Base-by-base conservation (phyloP, 2,113 vertebrate species). In the Dolichotis patagonum region DNA sequence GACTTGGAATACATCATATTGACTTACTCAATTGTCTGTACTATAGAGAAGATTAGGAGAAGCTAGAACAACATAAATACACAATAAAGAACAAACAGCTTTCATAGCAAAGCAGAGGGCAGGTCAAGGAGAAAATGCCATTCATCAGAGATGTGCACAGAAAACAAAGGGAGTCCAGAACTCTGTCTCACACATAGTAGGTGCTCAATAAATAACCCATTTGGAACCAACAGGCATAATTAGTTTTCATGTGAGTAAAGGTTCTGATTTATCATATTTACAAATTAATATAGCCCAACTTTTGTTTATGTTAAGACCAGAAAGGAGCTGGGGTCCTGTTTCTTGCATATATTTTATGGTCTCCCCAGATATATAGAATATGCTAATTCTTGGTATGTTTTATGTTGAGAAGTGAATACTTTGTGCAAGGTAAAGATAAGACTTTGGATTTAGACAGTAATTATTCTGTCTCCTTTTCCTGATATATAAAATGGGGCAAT, bases 1-100 rank as follows among this genome's bases (percentile, higher is more conserved):
- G 92, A 67, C 95, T 96, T 96, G 95, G 85, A 97, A 82, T 81
- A 89, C 93, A 96, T 93, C 24, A 69, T 43, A 77, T 5, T 20
- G 54, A 24, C 56, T 88, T 90, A 77, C 94, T 97, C 69, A 88
- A 91, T 97, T 62, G 96, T 86, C 43, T 93, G 2, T 12, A 6
- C 67, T 96, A 92, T 71, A 26, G 95, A 97, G 26, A 96, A 3
- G 62, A 77, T 17, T 0, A 81, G 73, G 28, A 96, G 52, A 82
- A 94, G 91, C 14, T 89, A 88, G 92, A 83, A 69, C n/a, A 97
- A 93, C 19, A 84, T n/a, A 35, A 96, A 96, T 82, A 91, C 88
- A 96, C 49, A 22, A 71, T 30, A 77, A 94, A 1, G 19, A 35
- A 35, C 22, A 62, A 91, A 78, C 19, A 52, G 12, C 54, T 49